These are phyloP conservation scores for Torymus auratus DNA, from an alignment of 2,888 invertebrate species.

Conservation along the genomic window DNA sequence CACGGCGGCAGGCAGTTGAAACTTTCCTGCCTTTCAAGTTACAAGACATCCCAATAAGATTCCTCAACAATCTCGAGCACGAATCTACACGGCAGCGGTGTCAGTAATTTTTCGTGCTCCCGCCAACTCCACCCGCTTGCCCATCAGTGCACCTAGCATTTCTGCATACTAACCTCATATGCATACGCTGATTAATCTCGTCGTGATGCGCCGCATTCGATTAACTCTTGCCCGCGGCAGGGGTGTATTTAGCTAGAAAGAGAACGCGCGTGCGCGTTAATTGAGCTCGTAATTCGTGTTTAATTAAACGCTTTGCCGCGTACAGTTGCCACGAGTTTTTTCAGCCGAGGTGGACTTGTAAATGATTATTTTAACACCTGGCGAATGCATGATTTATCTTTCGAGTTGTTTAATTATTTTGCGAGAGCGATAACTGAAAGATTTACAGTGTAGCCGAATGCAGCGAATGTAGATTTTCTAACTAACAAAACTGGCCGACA, in stretches of 20 bases:
- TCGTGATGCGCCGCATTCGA: constrained; percentile 45
- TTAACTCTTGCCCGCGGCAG: constrained; percentile 47
- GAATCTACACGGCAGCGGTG: too few species aligned
- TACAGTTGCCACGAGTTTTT: background rate
- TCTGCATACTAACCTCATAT: constrained; percentile 6
- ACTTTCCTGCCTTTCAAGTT: too few species aligned
- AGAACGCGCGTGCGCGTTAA: constrained; percentile 27
- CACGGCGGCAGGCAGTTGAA: too few species aligned
- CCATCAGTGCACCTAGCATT: background rate
- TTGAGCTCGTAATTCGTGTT: constrained; percentile 52
- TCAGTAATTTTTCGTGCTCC: too few species aligned
- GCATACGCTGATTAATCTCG: constrained; percentile 48
- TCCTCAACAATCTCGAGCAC: too few species aligned
- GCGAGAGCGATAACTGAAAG: background rate
- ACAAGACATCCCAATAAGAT: too few species aligned
- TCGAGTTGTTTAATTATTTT: constrained; percentile 48
- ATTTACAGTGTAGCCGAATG: too few species aligned
- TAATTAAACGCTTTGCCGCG: constrained; percentile 41
- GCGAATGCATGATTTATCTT: constrained; percentile 40
- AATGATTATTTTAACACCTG: constrained; percentile 52
- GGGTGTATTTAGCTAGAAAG: constrained; percentile 4
- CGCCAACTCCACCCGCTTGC: background rate
- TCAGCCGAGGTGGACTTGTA: background rate
- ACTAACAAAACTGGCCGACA: too few species aligned
- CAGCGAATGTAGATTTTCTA: too few species aligned